A percentile compares a stretch with the other conserved stretches of the same genome.
These are phyloP conservation scores for Lynx canadensis DNA, from an alignment of 2,113 vertebrate genomes.

Conservation along the genomic window DNA sequence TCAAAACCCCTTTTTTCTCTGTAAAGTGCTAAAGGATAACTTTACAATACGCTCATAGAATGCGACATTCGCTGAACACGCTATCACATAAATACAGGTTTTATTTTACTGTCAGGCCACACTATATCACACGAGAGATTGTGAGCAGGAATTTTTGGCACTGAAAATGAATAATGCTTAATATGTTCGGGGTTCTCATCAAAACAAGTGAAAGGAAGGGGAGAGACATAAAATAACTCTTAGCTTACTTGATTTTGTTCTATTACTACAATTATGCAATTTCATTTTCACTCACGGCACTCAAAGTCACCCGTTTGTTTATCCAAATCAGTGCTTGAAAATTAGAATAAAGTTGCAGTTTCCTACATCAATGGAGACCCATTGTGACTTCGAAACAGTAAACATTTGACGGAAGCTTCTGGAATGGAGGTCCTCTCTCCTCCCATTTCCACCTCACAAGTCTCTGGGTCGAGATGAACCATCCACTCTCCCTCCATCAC, in stretches of 20 bases:
- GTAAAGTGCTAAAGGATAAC: neutral
- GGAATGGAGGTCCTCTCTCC: fast-evolving
- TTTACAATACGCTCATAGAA: neutral
- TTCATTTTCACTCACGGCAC: neutral
- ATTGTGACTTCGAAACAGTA: neutral
- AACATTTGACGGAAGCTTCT: neutral
- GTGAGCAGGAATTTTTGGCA: neutral
- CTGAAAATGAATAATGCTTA: neutral
- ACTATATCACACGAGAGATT: neutral
- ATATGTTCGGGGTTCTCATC: neutral
- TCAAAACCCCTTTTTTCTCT: neutral
- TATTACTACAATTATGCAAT: neutral
- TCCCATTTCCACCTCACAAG: neutral
- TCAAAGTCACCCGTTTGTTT: neutral
- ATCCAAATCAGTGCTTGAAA: neutral
- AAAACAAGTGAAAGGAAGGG: neutral
- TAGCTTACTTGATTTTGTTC: neutral
- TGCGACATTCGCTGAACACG: neutral
- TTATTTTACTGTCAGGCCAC: neutral
- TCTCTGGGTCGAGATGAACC: neutral
- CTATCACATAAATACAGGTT: neutral
- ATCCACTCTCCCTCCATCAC: fast-evolving
- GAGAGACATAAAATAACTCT: neutral
- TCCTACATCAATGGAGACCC: neutral
- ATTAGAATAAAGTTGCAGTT: neutral